Evolutionary conservation across 2,797 vertebrate species (phyloP).

Genomic region (Sebastes trivittatus): DNA sequence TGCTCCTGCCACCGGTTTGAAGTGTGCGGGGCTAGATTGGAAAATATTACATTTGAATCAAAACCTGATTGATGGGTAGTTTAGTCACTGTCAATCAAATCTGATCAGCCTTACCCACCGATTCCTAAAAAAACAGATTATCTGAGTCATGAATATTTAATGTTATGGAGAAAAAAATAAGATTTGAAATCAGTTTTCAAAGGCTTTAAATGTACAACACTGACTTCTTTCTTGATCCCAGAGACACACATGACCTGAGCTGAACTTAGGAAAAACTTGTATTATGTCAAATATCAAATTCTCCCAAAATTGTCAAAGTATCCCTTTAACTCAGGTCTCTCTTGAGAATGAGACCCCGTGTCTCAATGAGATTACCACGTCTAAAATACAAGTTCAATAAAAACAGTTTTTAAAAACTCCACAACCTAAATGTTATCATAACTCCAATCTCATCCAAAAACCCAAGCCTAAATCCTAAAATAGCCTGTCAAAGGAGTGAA

Average conservation of each 20-base stretch:
- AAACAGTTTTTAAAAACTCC: not conserved
- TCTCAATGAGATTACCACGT: not conserved
- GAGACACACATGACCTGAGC: not conserved
- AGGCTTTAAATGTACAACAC: not conserved
- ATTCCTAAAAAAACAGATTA: too few relatives aligned
- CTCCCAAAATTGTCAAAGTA: not conserved
- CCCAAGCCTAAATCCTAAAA: not conserved
- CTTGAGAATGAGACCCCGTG: not conserved
- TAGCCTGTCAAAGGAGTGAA: constrained; percentile 1
- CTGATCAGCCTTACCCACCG: too few relatives aligned
- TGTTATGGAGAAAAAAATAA: not conserved
- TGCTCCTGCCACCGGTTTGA: too few relatives aligned
- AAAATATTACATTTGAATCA: too few relatives aligned
- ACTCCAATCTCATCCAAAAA: not conserved
- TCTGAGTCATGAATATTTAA: not conserved
- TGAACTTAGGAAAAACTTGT: not conserved
- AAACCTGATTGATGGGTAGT: too few relatives aligned
- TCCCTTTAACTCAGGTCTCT: not conserved
- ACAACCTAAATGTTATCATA: constrained; percentile 5
- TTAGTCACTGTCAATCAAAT: too few relatives aligned
- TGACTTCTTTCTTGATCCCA: not conserved
- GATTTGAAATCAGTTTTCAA: not conserved
- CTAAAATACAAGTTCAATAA: not conserved
- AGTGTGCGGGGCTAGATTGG: too few relatives aligned
- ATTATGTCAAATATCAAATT: not conserved